Base-by-base conservation (phyloP, 37 sponge, comb jelly and placozoan species). In the Oopsacas minuta region DNA sequence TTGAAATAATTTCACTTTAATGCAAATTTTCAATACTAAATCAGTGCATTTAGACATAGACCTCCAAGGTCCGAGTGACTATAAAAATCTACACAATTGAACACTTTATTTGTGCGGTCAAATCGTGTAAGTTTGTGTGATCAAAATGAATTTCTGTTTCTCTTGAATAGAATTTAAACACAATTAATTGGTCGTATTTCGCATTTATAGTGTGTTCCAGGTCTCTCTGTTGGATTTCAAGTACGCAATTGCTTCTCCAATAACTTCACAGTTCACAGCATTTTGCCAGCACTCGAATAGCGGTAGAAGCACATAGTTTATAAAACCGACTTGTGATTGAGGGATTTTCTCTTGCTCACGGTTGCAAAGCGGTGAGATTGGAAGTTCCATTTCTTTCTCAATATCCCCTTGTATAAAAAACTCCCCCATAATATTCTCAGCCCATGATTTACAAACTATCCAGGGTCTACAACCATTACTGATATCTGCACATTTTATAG, bases 401-500 rank as follows among this genome's bases (percentile, higher is more conserved):
- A 51, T 36, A 83, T 92, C 92, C 83, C 91, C 92, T 86, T 92
- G 92, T 69, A 85, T 83, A 84, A 89, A 92, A 83, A 92, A 92
- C 82, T 92, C 92, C 37, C 89, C 92, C 92, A 92, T 92, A 22
- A 92, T 89, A 36, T 86, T 82, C 69, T 87, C 87, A 86, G 90
- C 88, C 92, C 92, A 92, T 39, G 20, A 36, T 53, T 53, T 86
- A 42, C 90, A 86, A 1, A 89, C 37, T 0, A 32, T 25, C 30
- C 89, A 85, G 1, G 83, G 82, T 23, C 92, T 52, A 17, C 86
- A 52, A 35, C 90, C 90, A 37, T 92, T 92, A 53, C 92, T 92
- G 81, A 92, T 89, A 82, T 92, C 92, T 81, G 92, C 92, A 86
- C 89, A 87, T 82, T 92, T 92, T 36, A 92, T 84, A 0, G 92